Conservation (phyloP, 2,797 vertebrate species). For the Periophthalmus magnuspinnatus region DNA sequence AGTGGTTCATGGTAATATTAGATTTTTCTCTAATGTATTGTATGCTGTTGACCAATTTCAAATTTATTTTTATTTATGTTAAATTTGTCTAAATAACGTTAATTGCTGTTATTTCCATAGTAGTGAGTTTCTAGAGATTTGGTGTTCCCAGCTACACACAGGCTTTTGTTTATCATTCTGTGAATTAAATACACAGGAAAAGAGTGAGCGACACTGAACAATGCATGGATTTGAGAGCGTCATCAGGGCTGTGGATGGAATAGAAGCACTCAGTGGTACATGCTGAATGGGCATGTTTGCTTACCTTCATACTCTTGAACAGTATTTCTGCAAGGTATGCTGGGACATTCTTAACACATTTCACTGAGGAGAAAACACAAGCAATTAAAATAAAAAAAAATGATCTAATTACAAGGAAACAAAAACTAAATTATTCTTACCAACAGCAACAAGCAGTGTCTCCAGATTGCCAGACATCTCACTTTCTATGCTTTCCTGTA, state of each 20-base stretch:
- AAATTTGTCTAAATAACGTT: neutral
- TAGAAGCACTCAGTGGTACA: neutral
- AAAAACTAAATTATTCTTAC: conserved; percentile 51
- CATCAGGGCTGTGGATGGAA: neutral
- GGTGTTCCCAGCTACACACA: too few relatives aligned
- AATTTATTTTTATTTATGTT: neutral
- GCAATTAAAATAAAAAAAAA: neutral
- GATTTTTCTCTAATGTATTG: neutral
- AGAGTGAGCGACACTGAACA: conserved; percentile 31
- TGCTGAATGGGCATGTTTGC: neutral
- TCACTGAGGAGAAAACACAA: conserved; percentile 67
- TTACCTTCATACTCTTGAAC: conserved; percentile 83
- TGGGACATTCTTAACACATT: conserved; percentile 81
- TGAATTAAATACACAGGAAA: neutral
- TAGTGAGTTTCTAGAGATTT: too few relatives aligned
- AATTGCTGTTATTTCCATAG: too few relatives aligned
- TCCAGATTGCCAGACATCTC: conserved; percentile 86
- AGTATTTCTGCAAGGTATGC: conserved; percentile 84
- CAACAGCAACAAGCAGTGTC: conserved; percentile 83
- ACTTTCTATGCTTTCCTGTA: conserved; percentile 86
- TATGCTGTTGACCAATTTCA: too few relatives aligned
- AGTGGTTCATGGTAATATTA: neutral
- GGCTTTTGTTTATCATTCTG: too few relatives aligned
- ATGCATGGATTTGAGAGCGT: conserved; percentile 17
- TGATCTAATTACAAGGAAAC: neutral